Percentiles rank a stretch among this genome's conserved stretches.
These are phyloP conservation scores for Pyrgus malvae DNA, from an alignment of 2,888 invertebrate genomes.

Conservation along the genomic window DNA sequence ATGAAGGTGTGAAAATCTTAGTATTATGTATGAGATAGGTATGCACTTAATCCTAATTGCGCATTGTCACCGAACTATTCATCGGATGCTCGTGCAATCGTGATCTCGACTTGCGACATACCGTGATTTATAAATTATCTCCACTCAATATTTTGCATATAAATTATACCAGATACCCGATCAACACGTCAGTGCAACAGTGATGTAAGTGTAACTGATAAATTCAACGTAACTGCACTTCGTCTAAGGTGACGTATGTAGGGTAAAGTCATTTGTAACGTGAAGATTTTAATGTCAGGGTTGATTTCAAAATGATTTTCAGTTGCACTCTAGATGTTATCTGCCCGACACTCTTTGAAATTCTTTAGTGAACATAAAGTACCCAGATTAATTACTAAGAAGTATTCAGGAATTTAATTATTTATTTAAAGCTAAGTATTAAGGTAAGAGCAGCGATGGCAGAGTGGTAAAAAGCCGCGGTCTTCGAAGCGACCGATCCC, in stretches of 20 bases:
- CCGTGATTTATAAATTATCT: conserved; percentile 63
- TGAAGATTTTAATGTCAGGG: neutral
- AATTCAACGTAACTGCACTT: conserved; percentile 11
- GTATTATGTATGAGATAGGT: neutral
- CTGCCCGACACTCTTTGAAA: no score
- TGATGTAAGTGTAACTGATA: conserved; percentile 12
- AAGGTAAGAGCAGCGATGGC: no score
- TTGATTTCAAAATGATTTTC: neutral
- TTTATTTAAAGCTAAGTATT: no score
- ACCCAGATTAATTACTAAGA: no score
- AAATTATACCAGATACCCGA: conserved; percentile 43
- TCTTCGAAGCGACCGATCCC: no score
- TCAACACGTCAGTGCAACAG: conserved; percentile 21
- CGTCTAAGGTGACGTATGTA: conserved; percentile 9
- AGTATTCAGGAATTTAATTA: no score
- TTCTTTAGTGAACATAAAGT: no score
- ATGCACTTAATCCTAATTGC: conserved; percentile 55
- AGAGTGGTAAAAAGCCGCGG: no score
- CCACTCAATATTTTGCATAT: conserved; percentile 55
- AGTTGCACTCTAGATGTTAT: neutral
- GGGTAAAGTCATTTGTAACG: conserved; percentile 3
- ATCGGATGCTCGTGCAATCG: conserved; percentile 60
- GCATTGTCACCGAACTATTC: conserved; percentile 51
- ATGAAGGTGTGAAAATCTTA: neutral
- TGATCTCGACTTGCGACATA: conserved; percentile 55